Conservation (phyloP, 2,797 vertebrate species). For the Acanthis flammea region DNA sequence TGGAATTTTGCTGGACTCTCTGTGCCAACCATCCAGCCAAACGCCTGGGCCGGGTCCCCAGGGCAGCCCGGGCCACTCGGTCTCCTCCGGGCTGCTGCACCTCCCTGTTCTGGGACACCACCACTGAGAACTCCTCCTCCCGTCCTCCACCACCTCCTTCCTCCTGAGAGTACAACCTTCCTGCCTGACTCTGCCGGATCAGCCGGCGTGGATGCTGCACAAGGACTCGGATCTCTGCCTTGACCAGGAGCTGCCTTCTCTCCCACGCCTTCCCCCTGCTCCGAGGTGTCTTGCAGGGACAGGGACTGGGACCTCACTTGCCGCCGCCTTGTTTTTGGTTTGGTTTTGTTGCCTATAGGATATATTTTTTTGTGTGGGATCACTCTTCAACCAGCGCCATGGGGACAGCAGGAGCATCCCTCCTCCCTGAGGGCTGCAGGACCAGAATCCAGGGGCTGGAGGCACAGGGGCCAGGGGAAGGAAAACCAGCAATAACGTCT, state of each 20-base stretch:
- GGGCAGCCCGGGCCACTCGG: not conserved
- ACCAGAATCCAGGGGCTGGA: not conserved
- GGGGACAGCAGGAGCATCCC: not conserved
- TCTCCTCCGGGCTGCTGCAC: not conserved
- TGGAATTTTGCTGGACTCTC: conserved; percentile 72
- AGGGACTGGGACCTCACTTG: not conserved
- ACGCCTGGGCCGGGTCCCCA: not conserved
- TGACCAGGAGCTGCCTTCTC: conserved; percentile 64
- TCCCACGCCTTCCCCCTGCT: not conserved
- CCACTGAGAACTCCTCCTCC: not conserved
- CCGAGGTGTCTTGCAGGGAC: not conserved
- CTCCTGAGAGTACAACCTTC: conserved; percentile 48
- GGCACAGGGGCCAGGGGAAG: not conserved
- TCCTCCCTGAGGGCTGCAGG: not conserved
- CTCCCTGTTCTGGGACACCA: conserved; percentile 17
- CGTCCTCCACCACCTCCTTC: not conserved
- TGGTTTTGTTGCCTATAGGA: conserved; percentile 48
- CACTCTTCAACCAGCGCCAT: conserved; percentile 26
- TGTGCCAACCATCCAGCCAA: conserved; percentile 78
- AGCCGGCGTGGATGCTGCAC: conserved; percentile 41
- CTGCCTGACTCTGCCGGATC: conserved; percentile 41
- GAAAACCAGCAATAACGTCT: conserved; percentile 6
- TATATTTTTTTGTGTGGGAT: conserved; percentile 52
- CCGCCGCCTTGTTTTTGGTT: not conserved
- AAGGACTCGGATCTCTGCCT: conserved; percentile 36